Percentiles rank a stretch among this genome's conserved stretches.
Conservation (phyloP, 2,797 vertebrate species). For the Acanthurus tractus region DNA sequence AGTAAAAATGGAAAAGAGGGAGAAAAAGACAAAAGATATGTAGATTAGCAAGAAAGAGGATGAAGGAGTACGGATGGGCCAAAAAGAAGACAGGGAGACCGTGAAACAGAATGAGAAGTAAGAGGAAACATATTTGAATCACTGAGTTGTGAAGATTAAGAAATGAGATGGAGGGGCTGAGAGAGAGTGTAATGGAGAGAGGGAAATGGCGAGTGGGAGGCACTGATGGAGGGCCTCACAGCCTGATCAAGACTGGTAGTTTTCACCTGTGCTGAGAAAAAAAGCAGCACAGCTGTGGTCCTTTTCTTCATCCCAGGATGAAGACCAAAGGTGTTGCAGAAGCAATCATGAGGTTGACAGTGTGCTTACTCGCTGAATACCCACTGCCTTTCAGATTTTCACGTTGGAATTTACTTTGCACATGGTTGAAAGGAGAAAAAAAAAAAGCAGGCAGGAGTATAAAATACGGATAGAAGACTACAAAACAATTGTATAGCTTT, state of each 20-base stretch:
- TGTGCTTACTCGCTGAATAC: slow-evolving; percentile 46
- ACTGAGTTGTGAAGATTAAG: slow-evolving; percentile 70
- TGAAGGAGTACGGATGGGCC: slow-evolving; percentile 12
- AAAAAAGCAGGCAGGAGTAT: slow-evolving; percentile 36
- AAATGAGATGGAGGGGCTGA: slow-evolving; percentile 63
- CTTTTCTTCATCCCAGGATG: slow-evolving; percentile 60
- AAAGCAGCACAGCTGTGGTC: slow-evolving; percentile 51
- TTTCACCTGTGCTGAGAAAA: slow-evolving; percentile 38
- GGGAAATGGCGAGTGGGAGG: slow-evolving; percentile 58
- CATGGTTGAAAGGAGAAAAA: slow-evolving; percentile 20
- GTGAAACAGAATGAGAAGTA: slow-evolving; percentile 40
- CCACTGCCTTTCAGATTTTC: slow-evolving; percentile 34
- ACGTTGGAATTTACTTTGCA: slow-evolving; percentile 47
- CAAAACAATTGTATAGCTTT: slow-evolving; percentile 65
- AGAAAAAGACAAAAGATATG: slow-evolving; percentile 39
- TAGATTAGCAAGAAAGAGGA: slow-evolving; percentile 37
- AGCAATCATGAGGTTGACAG: slow-evolving; percentile 80
- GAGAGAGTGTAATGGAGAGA: slow-evolving; percentile 42
- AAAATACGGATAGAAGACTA: slow-evolving; percentile 54
- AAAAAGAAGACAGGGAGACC: slow-evolving; percentile 28
- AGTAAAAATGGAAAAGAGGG: slow-evolving; percentile 42
- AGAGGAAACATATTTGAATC: slow-evolving; percentile 65
- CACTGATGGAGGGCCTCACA: slow-evolving; percentile 56
- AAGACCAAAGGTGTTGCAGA: slow-evolving; percentile 67
- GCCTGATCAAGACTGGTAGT: slow-evolving; percentile 46